phyloP scores from a whole-genome alignment of 1,140 invertebrate genomes.

The Drosophila nikananu region DNA sequence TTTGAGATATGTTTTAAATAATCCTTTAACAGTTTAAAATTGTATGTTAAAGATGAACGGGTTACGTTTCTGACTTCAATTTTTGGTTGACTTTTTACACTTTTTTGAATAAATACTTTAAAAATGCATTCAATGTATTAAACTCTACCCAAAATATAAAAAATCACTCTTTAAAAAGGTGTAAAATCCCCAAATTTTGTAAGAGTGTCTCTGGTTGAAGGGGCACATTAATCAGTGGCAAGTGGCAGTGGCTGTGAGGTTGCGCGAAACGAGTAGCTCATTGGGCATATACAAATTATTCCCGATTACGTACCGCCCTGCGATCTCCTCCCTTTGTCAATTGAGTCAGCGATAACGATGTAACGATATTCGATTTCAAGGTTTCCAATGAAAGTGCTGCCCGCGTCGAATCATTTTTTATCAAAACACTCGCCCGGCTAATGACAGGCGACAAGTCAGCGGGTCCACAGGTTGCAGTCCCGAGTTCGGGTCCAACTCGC shows the following conservation, averaged over 20 bases:
- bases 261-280: constrained; percentile 76
- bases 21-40: no score
- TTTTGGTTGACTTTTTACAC: no score
- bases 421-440: constrained; percentile 61
- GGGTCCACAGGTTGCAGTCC: constrained; percentile 24
- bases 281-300: constrained; percentile 73
- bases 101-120: no score
- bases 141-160: no score
- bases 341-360: constrained; percentile 46
- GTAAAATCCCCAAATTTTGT: not conserved
- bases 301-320: constrained; percentile 31
- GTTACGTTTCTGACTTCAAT: no score
- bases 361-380: constrained; percentile 63
- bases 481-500: not conserved
- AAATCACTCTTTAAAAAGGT: no score
- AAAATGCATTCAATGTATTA: no score
- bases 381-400: constrained; percentile 66
- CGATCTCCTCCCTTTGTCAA: constrained; percentile 36
- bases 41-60: no score
- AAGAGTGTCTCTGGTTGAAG: constrained; percentile 28
- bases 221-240: constrained; percentile 71
- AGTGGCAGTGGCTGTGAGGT: constrained; percentile 43
- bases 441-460: constrained; percentile 79
- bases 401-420: constrained; percentile 66
- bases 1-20: no score